A percentile compares a stretch with the other conserved stretches of the same genome.
Conservation (phyloP, 2,888 invertebrate species). For the Philereme transversata region DNA sequence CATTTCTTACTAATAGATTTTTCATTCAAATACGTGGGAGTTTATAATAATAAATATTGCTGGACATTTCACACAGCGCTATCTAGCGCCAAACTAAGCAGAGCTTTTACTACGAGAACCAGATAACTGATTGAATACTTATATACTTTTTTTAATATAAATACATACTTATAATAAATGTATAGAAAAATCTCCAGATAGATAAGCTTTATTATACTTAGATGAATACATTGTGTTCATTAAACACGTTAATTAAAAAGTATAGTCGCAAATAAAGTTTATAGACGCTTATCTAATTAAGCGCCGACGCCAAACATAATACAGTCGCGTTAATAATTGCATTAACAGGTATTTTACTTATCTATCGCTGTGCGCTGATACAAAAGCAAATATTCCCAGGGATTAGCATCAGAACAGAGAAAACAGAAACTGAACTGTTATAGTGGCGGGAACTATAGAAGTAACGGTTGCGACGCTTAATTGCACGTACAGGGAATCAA, state of each 20-base stretch:
- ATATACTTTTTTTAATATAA: too few species aligned
- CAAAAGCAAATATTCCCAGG: conserved; percentile 58
- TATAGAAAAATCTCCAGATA: too few species aligned
- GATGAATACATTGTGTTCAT: neutral
- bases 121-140: too few species aligned
- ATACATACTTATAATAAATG: too few species aligned
- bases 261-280: neutral
- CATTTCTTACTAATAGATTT: too few species aligned
- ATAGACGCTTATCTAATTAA: conserved; percentile 9
- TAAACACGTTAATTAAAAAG: neutral
- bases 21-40: too few species aligned
- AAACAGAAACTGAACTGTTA: conserved; percentile 47
- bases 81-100: too few species aligned
- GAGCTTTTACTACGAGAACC: too few species aligned
- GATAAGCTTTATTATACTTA: too few species aligned
- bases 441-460: conserved; percentile 58
- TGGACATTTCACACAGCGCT: too few species aligned
- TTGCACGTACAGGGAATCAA: conserved; percentile 46
- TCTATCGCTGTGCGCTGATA: conserved; percentile 40
- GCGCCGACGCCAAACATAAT: conserved; percentile 5
- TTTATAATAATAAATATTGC: too few species aligned
- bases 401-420: conserved; percentile 48
- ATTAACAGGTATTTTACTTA: conserved; percentile 45
- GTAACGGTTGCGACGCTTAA: conserved; percentile 53
- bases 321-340: conserved; percentile 33